These are phyloP conservation scores for Ophion costatus DNA, from an alignment of 2,888 invertebrate species.

Conservation along the genomic window DNA sequence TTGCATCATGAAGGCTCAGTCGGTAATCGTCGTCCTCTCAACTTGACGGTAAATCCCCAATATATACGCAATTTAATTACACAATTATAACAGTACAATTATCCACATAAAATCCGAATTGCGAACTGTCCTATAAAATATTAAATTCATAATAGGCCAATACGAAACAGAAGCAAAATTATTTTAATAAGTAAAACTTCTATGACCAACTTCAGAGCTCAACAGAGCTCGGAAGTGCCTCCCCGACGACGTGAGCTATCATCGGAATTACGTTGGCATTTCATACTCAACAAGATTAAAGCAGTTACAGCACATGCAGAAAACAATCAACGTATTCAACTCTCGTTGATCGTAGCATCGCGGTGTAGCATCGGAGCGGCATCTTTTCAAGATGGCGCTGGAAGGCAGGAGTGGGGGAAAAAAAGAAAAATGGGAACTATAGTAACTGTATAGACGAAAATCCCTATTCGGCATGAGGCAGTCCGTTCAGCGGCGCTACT, in stretches of 20 bases:
- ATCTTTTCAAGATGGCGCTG: slow-evolving; percentile 40
- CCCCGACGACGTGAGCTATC: neutral
- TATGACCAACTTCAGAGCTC: neutral
- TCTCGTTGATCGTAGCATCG: neutral
- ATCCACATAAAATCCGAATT: too few relatives aligned
- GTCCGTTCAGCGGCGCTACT: slow-evolving; percentile 72
- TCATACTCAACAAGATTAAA: neutral
- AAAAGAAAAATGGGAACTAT: slow-evolving; percentile 18
- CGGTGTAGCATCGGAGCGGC: slow-evolving; percentile 1
- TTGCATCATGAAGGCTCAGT: too few relatives aligned
- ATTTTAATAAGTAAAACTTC: neutral
- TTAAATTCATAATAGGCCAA: neutral
- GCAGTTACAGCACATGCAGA: neutral
- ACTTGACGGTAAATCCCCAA: too few relatives aligned
- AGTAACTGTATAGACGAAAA: slow-evolving; percentile 54
- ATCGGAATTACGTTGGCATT: neutral
- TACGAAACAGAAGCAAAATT: neutral
- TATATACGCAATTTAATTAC: too few relatives aligned
- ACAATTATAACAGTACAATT: too few relatives aligned
- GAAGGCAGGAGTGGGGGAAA: neutral
- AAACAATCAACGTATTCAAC: neutral
- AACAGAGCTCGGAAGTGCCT: neutral
- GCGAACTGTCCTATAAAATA: neutral
- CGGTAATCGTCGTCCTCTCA: too few relatives aligned
- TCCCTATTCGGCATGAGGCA: slow-evolving; percentile 58